These are phyloP conservation scores for Ethmia dodecea DNA, from an alignment of 2,888 invertebrate genomes.

Conservation along the genomic window DNA sequence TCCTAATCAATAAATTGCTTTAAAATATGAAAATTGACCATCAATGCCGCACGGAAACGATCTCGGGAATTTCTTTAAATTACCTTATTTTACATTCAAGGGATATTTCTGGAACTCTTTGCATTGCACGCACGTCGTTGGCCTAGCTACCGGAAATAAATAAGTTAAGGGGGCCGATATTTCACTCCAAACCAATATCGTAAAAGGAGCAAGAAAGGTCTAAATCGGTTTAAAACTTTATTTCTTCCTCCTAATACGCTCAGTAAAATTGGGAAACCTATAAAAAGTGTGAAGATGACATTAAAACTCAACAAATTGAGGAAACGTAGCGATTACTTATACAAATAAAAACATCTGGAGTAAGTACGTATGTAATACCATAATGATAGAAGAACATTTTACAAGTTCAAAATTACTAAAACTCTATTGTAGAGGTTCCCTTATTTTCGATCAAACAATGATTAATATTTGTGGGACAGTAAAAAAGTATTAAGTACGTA, in stretches of 20 bases:
- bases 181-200: slow-evolving; percentile 63
- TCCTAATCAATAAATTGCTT: slow-evolving; percentile 6
- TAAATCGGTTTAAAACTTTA: slow-evolving; percentile 30
- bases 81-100: slow-evolving; percentile 45
- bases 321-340: too few relatives aligned
- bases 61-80: slow-evolving; percentile 37
- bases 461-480: slow-evolving; percentile 34
- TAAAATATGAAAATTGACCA: slow-evolving; percentile 31
- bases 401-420: too few relatives aligned
- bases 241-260: too few relatives aligned
- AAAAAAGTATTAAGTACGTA: slow-evolving; percentile 32
- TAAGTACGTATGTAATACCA: too few relatives aligned
- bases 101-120: slow-evolving; percentile 36
- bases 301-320: too few relatives aligned
- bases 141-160: slow-evolving; percentile 54
- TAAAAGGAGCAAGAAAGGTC: slow-evolving; percentile 45
- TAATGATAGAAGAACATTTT: too few relatives aligned
- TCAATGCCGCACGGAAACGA: slow-evolving; percentile 19
- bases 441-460: slow-evolving; percentile 20
- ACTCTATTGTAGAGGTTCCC: too few relatives aligned
- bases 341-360: too few relatives aligned
- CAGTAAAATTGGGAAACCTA: too few relatives aligned
- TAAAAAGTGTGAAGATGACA: too few relatives aligned
- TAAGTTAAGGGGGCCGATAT: slow-evolving; percentile 57
- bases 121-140: slow-evolving; percentile 53